These are phyloP conservation scores for Amphibalanus amphitrite DNA, from an alignment of 1,140 invertebrate species.

Conservation along the genomic window DNA sequence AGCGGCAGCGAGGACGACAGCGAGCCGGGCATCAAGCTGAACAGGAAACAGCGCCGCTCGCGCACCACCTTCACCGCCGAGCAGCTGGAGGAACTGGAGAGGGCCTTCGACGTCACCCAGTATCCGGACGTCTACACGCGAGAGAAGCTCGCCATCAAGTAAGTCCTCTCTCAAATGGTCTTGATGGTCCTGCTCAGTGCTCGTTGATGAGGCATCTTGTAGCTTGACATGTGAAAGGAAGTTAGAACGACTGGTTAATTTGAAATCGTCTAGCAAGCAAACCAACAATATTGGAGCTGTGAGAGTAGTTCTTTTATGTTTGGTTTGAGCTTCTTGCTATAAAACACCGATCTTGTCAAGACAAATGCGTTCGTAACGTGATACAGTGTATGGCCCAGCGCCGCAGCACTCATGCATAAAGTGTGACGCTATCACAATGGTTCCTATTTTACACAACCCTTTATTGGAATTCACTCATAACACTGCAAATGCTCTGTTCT, in stretches of 20 bases:
- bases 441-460: background rate
- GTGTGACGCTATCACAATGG: background rate
- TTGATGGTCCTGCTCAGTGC: too few relatives aligned
- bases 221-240: too few relatives aligned
- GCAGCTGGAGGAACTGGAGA: slow-evolving; percentile 77
- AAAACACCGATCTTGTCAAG: too few relatives aligned
- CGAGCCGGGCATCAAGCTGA: slow-evolving; percentile 67
- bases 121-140: slow-evolving; percentile 91
- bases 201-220: too few relatives aligned
- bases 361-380: too few relatives aligned
- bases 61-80: slow-evolving; percentile 81
- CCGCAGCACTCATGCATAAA: slow-evolving; percentile 8
- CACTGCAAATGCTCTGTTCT: slow-evolving; percentile 8
- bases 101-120: slow-evolving; percentile 79
- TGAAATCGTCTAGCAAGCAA: too few relatives aligned
- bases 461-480: slow-evolving; percentile 7
- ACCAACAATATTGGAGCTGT: too few relatives aligned
- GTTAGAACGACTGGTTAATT: too few relatives aligned
- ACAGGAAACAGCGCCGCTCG: slow-evolving; percentile 71
- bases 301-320: too few relatives aligned
- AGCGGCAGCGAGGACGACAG: slow-evolving; percentile 63
- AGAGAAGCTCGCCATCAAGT: slow-evolving; percentile 74
- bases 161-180: too few relatives aligned
- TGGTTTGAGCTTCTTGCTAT: too few relatives aligned
- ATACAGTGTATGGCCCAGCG: too few relatives aligned